phyloP scores from a whole-genome alignment of 2,797 vertebrate genomes.

The Falco peregrinus region DNA sequence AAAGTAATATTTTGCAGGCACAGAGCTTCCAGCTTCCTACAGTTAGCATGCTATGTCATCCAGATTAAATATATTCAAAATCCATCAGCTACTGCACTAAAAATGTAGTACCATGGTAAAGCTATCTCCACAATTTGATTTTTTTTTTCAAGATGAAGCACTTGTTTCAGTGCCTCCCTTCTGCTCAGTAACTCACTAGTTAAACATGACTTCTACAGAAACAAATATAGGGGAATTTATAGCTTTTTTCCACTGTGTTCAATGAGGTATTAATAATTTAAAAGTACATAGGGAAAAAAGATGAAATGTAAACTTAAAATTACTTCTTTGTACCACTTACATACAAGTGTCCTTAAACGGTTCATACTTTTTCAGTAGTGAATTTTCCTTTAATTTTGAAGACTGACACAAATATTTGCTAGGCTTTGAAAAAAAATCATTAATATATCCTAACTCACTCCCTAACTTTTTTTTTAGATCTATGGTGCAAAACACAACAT shows the following conservation, averaged over 20 bases:
- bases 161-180: not conserved
- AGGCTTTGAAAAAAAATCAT: not conserved
- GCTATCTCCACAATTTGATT: not conserved
- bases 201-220: not conserved
- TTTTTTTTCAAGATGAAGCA: not conserved
- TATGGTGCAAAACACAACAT: not conserved
- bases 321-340: not conserved
- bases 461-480: not conserved
- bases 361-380: not conserved
- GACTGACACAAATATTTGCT: not conserved
- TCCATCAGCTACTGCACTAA: not conserved
- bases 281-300: not conserved
- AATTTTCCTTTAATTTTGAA: not conserved
- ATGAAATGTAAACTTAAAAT: not conserved
- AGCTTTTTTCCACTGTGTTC: not conserved
- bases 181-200: not conserved
- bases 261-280: not conserved
- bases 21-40: not conserved
- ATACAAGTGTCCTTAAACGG: not conserved
- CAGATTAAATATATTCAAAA: not conserved
- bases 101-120: not conserved
- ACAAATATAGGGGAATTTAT: not conserved
- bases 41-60: rapidly evolving
- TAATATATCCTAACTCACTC: not conserved
- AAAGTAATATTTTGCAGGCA: not conserved